phyloP scores from a whole-genome alignment of 2,113 vertebrate species.

The Archocentrus centrarchus region DNA sequence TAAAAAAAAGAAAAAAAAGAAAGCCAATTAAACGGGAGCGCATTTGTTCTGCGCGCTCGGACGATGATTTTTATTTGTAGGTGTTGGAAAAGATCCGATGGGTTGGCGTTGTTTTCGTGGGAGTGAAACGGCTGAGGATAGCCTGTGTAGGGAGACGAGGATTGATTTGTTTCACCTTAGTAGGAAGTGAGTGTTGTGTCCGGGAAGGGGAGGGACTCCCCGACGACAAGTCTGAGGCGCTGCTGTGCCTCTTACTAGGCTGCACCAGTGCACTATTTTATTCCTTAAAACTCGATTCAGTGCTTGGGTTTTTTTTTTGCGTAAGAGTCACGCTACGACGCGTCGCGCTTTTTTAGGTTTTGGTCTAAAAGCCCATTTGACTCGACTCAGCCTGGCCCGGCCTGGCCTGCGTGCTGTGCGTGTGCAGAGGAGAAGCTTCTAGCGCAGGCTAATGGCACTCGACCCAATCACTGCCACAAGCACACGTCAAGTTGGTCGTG shows the following conservation, averaged over 20 bases:
- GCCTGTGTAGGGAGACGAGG: slow-evolving; percentile 79
- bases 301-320: background rate
- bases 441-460: slow-evolving; percentile 60
- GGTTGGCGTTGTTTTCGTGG: slow-evolving; percentile 9
- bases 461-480: slow-evolving; percentile 16
- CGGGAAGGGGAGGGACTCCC: slow-evolving; percentile 97
- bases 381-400: slow-evolving; percentile 2
- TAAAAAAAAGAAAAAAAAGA: background rate
- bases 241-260: slow-evolving; percentile 50
- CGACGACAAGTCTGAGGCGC: slow-evolving; percentile 60
- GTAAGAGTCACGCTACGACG: background rate
- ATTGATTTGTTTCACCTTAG: slow-evolving; percentile 98
- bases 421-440: slow-evolving; percentile 22
- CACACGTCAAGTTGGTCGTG: slow-evolving; percentile 66
- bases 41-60: background rate
- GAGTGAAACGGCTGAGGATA: slow-evolving; percentile 30
- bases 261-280: slow-evolving; percentile 38
- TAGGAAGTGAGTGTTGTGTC: slow-evolving; percentile 91
- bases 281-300: slow-evolving; percentile 12
- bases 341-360: background rate
- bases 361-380: background rate
- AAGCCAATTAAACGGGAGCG: background rate
- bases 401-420: slow-evolving; percentile 14
- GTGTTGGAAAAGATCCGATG: background rate
- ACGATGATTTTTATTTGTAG: background rate